Evolutionary conservation across 2,888 invertebrate species (phyloP).

Genomic region (Capitulum mitella): DNA sequence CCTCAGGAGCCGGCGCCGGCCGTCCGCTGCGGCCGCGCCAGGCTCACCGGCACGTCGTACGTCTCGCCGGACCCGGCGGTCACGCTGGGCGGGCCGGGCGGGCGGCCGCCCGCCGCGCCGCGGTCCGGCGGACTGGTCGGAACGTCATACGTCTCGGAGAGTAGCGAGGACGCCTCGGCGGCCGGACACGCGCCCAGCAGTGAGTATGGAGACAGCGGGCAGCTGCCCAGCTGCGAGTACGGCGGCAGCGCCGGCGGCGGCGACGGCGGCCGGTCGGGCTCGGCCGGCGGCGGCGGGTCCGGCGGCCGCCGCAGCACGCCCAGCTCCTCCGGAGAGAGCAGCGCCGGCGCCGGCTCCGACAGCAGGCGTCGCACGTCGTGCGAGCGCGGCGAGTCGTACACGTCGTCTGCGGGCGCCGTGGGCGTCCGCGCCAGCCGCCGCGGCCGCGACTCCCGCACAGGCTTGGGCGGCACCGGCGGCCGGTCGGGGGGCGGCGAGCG

Average conservation of each 20-base stretch:
- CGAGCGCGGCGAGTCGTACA: slow-evolving; percentile 4
- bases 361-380: background rate
- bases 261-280: background rate
- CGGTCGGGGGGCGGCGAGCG: background rate
- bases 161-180: background rate
- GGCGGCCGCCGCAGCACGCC: background rate
- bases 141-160: background rate
- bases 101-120: no score
- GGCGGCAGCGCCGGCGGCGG: background rate
- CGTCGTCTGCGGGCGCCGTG: background rate
- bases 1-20: background rate
- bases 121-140: background rate
- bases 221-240: background rate
- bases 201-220: background rate
- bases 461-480: slow-evolving; percentile 16
- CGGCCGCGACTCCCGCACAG: background rate
- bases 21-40: background rate
- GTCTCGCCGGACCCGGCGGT: no score
- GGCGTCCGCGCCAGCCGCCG: background rate
- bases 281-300: background rate
- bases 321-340: background rate
- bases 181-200: background rate
- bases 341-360: background rate
- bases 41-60: background rate
- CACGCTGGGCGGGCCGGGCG: no score